These are phyloP conservation scores for Drosophila obscura DNA, from an alignment of 1,140 invertebrate species.

Conservation along the genomic window DNA sequence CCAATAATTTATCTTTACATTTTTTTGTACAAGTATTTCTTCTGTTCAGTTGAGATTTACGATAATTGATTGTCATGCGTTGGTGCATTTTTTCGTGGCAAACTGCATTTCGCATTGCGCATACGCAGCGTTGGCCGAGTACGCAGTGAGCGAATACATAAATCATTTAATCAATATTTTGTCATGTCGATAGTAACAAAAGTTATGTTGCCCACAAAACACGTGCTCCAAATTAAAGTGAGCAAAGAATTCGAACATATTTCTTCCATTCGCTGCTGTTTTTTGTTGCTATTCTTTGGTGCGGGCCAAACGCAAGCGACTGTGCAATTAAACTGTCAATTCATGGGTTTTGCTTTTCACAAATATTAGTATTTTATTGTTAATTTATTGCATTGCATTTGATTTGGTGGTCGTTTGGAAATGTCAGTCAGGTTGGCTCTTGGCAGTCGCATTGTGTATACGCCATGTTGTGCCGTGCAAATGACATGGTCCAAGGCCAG, in stretches of 20 bases:
- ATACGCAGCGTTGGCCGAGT: constrained; percentile 65
- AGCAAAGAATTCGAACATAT: constrained; percentile 18
- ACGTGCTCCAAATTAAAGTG: constrained; percentile 71
- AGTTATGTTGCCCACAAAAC: constrained; percentile 60
- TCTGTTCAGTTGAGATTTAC: constrained; percentile 55
- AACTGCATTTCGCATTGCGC: constrained; percentile 61
- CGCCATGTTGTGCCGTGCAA: constrained; percentile 30
- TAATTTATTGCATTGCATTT: constrained; percentile 70
- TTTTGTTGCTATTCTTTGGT: constrained; percentile 16
- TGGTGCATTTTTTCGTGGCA: constrained; percentile 35
- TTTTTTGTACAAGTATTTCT: not conserved
- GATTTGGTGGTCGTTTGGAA: constrained; percentile 54
- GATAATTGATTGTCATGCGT: constrained; percentile 69
- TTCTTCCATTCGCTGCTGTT: constrained; percentile 6
- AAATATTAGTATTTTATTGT: constrained; percentile 79
- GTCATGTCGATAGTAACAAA: constrained; percentile 64
- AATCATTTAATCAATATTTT: constrained; percentile 82
- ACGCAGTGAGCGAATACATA: constrained; percentile 41
- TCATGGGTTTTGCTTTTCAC: constrained; percentile 43
- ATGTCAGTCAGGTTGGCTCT: constrained; percentile 20
- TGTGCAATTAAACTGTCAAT: constrained; percentile 76
- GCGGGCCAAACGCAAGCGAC: constrained; percentile 9
- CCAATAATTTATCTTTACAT: not conserved
- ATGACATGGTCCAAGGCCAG: constrained; percentile 35
- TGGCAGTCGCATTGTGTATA: constrained; percentile 35